A percentile compares a stretch with the other conserved stretches of the same genome.
Evolutionary conservation across 2,888 invertebrate species (phyloP).

Genomic region (Synanthedon vespiformis): DNA sequence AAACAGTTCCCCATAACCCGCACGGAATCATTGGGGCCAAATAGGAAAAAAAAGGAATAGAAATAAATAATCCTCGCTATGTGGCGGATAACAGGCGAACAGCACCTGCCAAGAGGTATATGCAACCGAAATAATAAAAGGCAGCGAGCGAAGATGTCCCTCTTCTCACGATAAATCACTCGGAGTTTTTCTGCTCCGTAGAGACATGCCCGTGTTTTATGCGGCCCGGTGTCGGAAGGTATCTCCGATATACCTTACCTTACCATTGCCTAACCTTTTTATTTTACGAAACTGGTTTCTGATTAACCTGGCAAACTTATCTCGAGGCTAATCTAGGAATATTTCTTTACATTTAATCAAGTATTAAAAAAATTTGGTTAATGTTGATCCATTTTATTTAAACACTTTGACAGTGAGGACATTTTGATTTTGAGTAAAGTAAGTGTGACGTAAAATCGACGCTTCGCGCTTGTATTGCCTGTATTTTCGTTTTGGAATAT

Average conservation of each 20-base stretch:
- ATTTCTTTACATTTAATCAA: background rate
- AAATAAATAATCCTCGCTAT: slow-evolving; percentile 13
- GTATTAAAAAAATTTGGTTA: no score
- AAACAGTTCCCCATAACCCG: no score
- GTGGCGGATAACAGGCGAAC: slow-evolving; percentile 17
- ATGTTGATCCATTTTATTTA: no score
- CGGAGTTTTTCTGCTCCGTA: slow-evolving; percentile 36
- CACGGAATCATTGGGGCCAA: background rate
- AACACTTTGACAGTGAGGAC: no score
- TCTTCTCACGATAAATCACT: slow-evolving; percentile 61
- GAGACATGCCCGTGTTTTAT: slow-evolving; percentile 48
- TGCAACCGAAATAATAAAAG: slow-evolving; percentile 32
- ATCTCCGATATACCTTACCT: slow-evolving; percentile 10
- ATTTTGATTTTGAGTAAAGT: no score
- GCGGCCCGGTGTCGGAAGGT: slow-evolving; percentile 24
- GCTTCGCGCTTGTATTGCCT: no score
- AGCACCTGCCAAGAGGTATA: slow-evolving; percentile 25
- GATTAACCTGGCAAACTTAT: background rate
- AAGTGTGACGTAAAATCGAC: no score
- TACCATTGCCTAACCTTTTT: background rate
- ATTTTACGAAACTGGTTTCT: background rate
- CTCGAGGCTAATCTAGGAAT: background rate
- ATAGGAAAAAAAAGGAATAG: slow-evolving; percentile 6
- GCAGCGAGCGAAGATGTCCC: slow-evolving; percentile 39
- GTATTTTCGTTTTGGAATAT: no score